Percentiles rank a stretch among this genome's conserved stretches.
Conservation (phyloP, 2,797 vertebrate genomes). For the Ambastaia sidthimunki region DNA sequence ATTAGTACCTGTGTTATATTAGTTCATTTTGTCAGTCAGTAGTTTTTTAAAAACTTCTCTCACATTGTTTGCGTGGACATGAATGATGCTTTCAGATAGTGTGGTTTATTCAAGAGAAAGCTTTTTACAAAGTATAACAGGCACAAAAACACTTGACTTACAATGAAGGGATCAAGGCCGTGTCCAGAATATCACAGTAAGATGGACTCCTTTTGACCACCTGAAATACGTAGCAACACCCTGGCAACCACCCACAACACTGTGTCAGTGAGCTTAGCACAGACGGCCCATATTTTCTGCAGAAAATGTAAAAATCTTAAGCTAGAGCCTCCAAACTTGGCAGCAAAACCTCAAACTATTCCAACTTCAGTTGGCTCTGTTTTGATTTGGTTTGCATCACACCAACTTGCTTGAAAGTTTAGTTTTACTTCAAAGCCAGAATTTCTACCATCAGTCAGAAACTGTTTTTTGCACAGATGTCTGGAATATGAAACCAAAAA, state of each 20-base stretch:
- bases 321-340: background rate
- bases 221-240: background rate
- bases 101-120: too few species aligned
- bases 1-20: too few species aligned
- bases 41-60: too few species aligned
- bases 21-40: too few species aligned
- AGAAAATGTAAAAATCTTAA: background rate
- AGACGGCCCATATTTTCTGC: background rate
- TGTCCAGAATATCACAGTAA: too few species aligned
- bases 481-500: background rate
- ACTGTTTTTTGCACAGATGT: background rate
- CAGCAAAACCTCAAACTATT: background rate
- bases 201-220: background rate
- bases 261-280: background rate
- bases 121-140: too few species aligned
- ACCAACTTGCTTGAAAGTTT: background rate
- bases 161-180: too few species aligned
- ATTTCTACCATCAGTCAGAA: too few species aligned
- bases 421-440: background rate
- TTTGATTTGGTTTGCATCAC: background rate
- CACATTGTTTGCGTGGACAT: too few species aligned
- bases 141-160: too few species aligned
- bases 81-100: background rate
- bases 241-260: background rate
- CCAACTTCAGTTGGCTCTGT: background rate